Base-by-base conservation (phyloP, 2,888 invertebrate genomes). In the Erebia palarica region DNA sequence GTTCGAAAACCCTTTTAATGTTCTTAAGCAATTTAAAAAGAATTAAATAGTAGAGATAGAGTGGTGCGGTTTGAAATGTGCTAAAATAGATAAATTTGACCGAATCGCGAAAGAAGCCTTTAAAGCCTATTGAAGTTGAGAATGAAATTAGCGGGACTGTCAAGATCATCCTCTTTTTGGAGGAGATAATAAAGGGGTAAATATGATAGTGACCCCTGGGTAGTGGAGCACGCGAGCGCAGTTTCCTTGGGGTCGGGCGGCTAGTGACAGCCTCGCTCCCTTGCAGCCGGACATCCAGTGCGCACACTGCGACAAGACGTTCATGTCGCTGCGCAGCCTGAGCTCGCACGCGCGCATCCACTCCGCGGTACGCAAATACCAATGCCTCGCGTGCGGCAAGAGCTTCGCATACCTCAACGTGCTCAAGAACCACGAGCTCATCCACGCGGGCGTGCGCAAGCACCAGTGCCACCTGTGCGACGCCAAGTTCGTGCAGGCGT, bases 391-490 rank as follows among this genome's bases (percentile, higher is more conserved):
- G 4, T 95, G 95, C 76, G 94, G 94, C 13, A 95, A 95, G 86
- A 94, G 94, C 79, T 95, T 95, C 80, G 95, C 95, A 0, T 95
- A 95, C 55, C 94, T 95, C 76, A 95, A 95, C 77, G 95, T 95
- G 79, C 84, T 96, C 64, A 94, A 94, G 79, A 96, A 96, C 78
- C 96, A 96, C 79, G 96, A 96, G 80, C 90, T 95, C 75, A 96
- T 96, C 21, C 96, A 96, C 78, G 93, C 94, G 0, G 96, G 96
- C 0, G 88, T 95, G 51, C 96, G 96, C 82, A 95, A 96, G 74
- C 95, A 95, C 78, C 93, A 95, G 14, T 96, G 96, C 78, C 95
- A 96, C 78, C 90, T 96, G 60, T 96, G 96, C 79, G 95, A 96
- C 84, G 94, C 93, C 79, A 94, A 87, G 78, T 92, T 93, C 75